Evolutionary conservation across 2,113 vertebrate species (phyloP), one percentile per base, ranked within the genome.

Genomic region (Panurus biarmicus): DNA sequence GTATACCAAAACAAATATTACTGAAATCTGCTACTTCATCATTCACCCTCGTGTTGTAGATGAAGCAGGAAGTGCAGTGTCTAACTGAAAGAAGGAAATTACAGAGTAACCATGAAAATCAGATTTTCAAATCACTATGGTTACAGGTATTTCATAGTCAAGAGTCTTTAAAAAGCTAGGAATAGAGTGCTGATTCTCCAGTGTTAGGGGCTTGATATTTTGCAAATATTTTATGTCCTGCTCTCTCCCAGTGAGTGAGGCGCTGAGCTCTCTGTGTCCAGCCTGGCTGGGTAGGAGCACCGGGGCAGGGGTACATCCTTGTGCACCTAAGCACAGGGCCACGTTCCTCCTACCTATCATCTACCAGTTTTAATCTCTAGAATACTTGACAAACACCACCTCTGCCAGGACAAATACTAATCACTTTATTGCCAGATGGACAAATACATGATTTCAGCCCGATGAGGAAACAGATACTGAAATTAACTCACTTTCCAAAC

Each of bases 191-290:
- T 70, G 11, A 24, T 69, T 86, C 45, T 45, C 33, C 60, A 58
- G 42, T 12, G 16, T 10, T 28, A 18, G 8, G 29, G 3, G 16
- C 24, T 80, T 51, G 42, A 38, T 66, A 28, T 76, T 88, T 92
- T 33, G 31, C 24, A 44, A 14, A 10, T 77, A 38, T 56, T 78
- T 58, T 33, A 6, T 71, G 47, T 58, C 11, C 16, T 57, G 1
- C 7, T 40, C 29, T 51, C 20, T 73, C 20, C 18, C 13, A 3
- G 0, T 5, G 35, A 72, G 23, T 0, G 1, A 45, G 66, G 24
- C 14, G 23, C 61, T 74, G 38, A 35, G 11, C 1, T 1, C 69
- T 40, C 7, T 11, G 36, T n/a, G 14, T 65, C 48, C 57, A 66
- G 36, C 57, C 85, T 40, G 50, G 25, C 77, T 51, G 73, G 13